phyloP scores from a whole-genome alignment of 2,797 vertebrate genomes.

The Threskiornis aethiopicus region DNA sequence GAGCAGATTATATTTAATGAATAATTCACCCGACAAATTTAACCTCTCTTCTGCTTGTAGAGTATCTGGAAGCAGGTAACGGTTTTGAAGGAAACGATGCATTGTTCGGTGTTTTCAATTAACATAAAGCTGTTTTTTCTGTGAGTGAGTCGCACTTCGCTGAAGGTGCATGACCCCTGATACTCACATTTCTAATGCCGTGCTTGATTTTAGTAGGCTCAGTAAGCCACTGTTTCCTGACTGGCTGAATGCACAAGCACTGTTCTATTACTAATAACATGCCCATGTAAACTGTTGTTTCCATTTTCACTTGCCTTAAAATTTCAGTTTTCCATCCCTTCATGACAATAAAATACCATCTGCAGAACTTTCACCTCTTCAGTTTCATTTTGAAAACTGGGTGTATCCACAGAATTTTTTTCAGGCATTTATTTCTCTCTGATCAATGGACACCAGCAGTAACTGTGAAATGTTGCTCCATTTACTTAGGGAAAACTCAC shows the following conservation, averaged over 20 bases:
- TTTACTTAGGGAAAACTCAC: constrained; percentile 69
- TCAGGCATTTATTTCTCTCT: constrained; percentile 67
- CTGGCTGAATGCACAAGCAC: constrained; percentile 50
- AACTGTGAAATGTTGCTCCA: constrained; percentile 56
- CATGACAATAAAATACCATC: constrained; percentile 57
- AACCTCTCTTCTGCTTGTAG: constrained; percentile 43
- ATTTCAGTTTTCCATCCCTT: constrained; percentile 55
- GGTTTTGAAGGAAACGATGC: background rate
- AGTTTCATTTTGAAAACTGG: constrained; percentile 50
- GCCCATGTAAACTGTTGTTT: constrained; percentile 54
- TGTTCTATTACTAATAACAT: background rate
- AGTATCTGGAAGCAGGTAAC: constrained; percentile 41
- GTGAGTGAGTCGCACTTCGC: constrained; percentile 14
- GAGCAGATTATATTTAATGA: background rate
- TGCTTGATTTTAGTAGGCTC: constrained; percentile 26
- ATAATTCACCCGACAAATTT: background rate
- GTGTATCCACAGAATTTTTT: constrained; percentile 46
- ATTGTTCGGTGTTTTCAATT: background rate
- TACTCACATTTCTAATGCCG: background rate
- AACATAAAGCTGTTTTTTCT: background rate
- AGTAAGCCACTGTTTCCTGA: constrained; percentile 23
- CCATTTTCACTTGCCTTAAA: constrained; percentile 55
- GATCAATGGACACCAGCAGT: constrained; percentile 65
- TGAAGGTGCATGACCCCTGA: constrained; percentile 9
- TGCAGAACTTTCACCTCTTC: constrained; percentile 55